Conservation (phyloP, 2,888 invertebrate genomes). For the Brachylomia viminalis region DNA sequence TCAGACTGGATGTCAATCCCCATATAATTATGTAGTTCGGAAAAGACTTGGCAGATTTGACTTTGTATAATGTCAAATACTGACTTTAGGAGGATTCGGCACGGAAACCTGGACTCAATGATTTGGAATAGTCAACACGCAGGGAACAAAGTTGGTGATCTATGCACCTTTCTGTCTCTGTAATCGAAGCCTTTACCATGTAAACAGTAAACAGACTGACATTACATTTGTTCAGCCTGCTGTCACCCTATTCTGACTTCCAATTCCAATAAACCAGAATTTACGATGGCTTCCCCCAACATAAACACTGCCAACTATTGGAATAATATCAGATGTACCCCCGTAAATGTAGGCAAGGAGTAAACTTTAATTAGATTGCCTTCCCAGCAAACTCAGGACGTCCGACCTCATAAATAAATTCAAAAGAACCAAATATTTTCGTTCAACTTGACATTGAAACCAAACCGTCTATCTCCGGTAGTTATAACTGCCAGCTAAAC, state of each 20-base stretch:
- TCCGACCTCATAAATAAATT: neutral
- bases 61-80: neutral
- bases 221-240: neutral
- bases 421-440: constrained; percentile 19
- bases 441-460: constrained; percentile 66
- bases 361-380: neutral
- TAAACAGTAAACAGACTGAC: neutral
- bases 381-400: neutral
- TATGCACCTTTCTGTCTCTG: neutral
- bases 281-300: neutral
- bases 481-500: constrained; percentile 59
- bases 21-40: too few species aligned
- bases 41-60: neutral
- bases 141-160: neutral
- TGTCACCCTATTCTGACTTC: neutral
- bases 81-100: neutral
- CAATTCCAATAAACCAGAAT: neutral
- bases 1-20: neutral
- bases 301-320: neutral
- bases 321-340: too few species aligned
- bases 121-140: neutral
- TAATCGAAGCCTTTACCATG: neutral
- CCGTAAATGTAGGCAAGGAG: neutral
- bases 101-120: neutral
- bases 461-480: constrained; percentile 61